These are phyloP conservation scores for Kryptopterus vitreolus DNA, from an alignment of 2,797 vertebrate genomes.

Conservation along the genomic window DNA sequence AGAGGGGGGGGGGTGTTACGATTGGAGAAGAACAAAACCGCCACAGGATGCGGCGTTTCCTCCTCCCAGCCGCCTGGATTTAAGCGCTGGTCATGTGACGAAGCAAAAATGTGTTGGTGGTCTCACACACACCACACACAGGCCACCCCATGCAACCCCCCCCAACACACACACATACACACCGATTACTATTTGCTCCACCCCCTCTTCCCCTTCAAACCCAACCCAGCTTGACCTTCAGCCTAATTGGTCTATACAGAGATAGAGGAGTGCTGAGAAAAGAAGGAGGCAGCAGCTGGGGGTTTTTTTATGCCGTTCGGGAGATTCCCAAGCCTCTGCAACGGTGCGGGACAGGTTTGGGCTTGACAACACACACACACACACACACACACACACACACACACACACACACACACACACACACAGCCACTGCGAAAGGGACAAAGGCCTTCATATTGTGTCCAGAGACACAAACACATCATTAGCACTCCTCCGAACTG, in stretches of 20 bases:
- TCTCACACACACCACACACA: slow-evolving; percentile 55
- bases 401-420: slow-evolving; percentile 10
- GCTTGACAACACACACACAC: slow-evolving; percentile 52
- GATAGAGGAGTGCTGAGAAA: slow-evolving; percentile 57
- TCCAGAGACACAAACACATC: slow-evolving; percentile 31
- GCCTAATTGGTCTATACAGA: slow-evolving; percentile 75
- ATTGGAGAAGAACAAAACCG: slow-evolving; percentile 54
- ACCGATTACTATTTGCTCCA: slow-evolving; percentile 48
- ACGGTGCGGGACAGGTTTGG: slow-evolving; percentile 59
- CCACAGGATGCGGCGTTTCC: slow-evolving; percentile 64
- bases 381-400: slow-evolving; percentile 20
- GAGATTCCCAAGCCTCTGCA: slow-evolving; percentile 70
- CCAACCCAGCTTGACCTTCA: slow-evolving; percentile 69
- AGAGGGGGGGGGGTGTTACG: slow-evolving; percentile 53
- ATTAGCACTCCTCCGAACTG: background rate
- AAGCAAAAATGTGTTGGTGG: slow-evolving; percentile 74
- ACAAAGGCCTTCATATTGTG: slow-evolving; percentile 60
- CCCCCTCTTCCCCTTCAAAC: slow-evolving; percentile 45
- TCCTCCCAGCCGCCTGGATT: slow-evolving; percentile 57
- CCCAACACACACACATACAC: slow-evolving; percentile 33
- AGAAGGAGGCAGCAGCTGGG: slow-evolving; percentile 48
- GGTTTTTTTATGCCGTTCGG: slow-evolving; percentile 42
- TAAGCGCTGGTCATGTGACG: slow-evolving; percentile 66
- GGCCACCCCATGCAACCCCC: slow-evolving; percentile 36
- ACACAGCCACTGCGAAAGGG: slow-evolving; percentile 30